These are phyloP conservation scores for Ochropleura plecta DNA, from an alignment of 2,888 invertebrate genomes.

Conservation along the genomic window DNA sequence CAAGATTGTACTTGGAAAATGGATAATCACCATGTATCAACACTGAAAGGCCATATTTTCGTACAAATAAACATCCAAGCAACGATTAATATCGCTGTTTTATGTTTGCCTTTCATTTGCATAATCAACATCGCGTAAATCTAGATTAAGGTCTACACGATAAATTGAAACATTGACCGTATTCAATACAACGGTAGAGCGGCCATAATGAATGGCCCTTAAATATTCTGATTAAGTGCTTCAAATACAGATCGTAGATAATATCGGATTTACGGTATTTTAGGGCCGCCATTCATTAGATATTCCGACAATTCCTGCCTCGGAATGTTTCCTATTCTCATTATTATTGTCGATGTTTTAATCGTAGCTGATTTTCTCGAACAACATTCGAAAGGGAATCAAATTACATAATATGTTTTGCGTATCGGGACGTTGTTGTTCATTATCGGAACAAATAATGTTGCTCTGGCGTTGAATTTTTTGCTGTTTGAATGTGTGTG, in stretches of 20 bases:
- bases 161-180: conserved; percentile 46
- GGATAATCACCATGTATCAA: neutral
- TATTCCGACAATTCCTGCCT: conserved; percentile 15
- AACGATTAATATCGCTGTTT: conserved; percentile 21
- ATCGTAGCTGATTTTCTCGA: conserved; percentile 7
- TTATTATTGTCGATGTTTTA: conserved; percentile 20
- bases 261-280: conserved; percentile 28
- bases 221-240: conserved; percentile 23
- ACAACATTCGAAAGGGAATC: conserved; percentile 1
- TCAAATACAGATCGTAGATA: conserved; percentile 39
- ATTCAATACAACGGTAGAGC: conserved; percentile 16
- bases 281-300: conserved; percentile 1
- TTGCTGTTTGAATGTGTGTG: neutral
- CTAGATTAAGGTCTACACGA: conserved; percentile 46
- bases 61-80: conserved; percentile 18
- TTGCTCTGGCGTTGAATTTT: neutral
- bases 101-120: conserved; percentile 37
- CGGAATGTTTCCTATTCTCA: conserved; percentile 7
- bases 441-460: conserved; percentile 4
- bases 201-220: conserved; percentile 26
- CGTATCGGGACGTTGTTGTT: conserved; percentile 10
- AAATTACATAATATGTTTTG: conserved; percentile 26
- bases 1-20: neutral
- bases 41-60: conserved; percentile 13
- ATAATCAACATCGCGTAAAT: conserved; percentile 47